Evolutionary conservation across 2,888 invertebrate genomes (phyloP).

Genomic region (Atrina japonica): DNA sequence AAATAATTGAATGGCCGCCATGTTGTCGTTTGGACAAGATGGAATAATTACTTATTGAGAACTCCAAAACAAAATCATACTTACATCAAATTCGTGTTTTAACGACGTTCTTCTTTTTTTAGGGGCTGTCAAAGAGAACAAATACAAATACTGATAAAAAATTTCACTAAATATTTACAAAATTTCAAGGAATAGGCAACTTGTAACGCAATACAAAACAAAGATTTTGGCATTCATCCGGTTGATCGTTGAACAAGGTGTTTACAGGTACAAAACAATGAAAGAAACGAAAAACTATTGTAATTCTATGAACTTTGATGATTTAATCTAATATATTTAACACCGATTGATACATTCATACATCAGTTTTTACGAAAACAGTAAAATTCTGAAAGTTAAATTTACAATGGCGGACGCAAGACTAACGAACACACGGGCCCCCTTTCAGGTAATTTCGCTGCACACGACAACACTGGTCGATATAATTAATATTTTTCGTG

Average conservation of each 20-base stretch:
- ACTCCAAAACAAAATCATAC: conserved; percentile 24
- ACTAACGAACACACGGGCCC: conserved; percentile 21
- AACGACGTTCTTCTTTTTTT: conserved; percentile 55
- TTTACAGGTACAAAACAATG: too few species aligned
- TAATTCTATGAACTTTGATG: too few species aligned
- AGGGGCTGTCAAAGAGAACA: conserved; percentile 60
- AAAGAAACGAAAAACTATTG: too few species aligned
- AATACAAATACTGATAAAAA: conserved; percentile 4
- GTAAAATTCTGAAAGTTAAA: not conserved
- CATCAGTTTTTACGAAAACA: conserved; percentile 5
- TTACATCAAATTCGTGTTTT: conserved; percentile 63
- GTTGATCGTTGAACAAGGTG: too few species aligned
- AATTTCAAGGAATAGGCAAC: too few species aligned
- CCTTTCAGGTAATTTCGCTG: conserved; percentile 44
- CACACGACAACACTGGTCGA: conserved; percentile 41
- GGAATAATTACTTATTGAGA: conserved; percentile 11
- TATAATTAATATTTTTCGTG: conserved; percentile 9
- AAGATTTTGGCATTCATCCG: too few species aligned
- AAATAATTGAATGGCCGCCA: conserved; percentile 38
- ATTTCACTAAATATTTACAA: conserved; percentile 1
- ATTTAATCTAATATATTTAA: too few species aligned
- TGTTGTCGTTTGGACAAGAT: conserved; percentile 25
- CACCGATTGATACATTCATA: too few species aligned
- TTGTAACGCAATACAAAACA: too few species aligned
- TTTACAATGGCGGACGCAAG: conserved; percentile 21